Percentiles rank a stretch among this genome's conserved stretches.
Evolutionary conservation across 2,888 invertebrate species (phyloP).

Genomic region (Drosophila kokeensis): DNA sequence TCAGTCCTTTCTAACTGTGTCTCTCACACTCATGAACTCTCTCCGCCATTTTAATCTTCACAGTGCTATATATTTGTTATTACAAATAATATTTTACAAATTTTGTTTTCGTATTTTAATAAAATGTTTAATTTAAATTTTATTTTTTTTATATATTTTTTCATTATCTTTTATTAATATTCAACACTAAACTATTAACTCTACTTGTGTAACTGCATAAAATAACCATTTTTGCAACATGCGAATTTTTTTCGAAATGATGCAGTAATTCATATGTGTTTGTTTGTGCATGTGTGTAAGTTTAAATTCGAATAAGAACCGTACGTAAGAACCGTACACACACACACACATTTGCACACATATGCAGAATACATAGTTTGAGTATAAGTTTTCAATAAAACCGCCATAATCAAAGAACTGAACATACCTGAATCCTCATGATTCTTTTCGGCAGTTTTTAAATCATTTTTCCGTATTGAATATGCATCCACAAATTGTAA

Average conservation of each 20-base stretch:
- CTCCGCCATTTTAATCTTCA: background rate
- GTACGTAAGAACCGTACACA: conserved; percentile 9
- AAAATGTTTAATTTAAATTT: background rate
- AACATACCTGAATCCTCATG: conserved; percentile 31
- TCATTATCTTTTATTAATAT: background rate
- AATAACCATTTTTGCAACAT: background rate
- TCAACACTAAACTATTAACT: background rate
- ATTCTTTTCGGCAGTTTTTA: conserved; percentile 12
- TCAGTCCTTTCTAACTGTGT: background rate
- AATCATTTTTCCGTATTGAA: conserved; percentile 58
- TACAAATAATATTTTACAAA: background rate
- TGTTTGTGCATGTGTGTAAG: conserved; percentile 7
- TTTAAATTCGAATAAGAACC: conserved; percentile 9
- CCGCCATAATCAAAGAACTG: background rate
- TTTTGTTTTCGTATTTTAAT: background rate
- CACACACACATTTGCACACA: background rate
- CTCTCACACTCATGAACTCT: background rate
- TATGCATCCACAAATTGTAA: conserved; percentile 30
- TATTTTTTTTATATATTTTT: background rate
- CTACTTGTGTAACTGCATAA: background rate
- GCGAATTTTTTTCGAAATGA: background rate
- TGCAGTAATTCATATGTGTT: background rate
- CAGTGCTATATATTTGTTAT: background rate
- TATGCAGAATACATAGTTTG: background rate
- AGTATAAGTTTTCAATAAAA: background rate